phyloP scores from a whole-genome alignment of 2,797 vertebrate genomes.

The Schizothorax lantsangensis region DNA sequence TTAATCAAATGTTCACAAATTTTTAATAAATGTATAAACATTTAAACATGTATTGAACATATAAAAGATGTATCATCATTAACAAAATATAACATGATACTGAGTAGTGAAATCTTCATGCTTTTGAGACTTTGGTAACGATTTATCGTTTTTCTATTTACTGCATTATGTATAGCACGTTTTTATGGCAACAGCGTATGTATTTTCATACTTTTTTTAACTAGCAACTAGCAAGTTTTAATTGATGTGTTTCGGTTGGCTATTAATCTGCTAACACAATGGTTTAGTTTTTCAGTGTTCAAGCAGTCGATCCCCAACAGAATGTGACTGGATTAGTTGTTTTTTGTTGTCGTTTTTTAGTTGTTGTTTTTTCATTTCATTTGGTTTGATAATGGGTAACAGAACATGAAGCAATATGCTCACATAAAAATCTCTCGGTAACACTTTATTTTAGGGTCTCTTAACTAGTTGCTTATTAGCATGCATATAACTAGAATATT shows the following conservation, averaged over 20 bases:
- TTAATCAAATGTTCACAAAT: not conserved
- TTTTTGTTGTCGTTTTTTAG: not conserved
- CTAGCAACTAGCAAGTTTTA: not conserved
- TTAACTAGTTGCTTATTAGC: too few relatives aligned
- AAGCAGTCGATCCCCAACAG: not conserved
- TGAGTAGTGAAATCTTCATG: not conserved
- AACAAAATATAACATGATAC: not conserved
- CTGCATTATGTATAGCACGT: not conserved
- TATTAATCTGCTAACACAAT: not conserved
- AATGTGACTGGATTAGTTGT: not conserved
- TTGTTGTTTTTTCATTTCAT: not conserved
- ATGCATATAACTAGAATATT: too few relatives aligned
- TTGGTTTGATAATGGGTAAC: not conserved
- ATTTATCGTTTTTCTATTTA: not conserved
- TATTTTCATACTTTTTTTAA: not conserved
- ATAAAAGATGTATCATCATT: not conserved
- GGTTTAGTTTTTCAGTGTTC: not conserved
- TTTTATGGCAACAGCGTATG: not conserved
- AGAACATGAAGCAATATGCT: not conserved
- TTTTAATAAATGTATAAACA: not conserved
- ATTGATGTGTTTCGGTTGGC: not conserved
- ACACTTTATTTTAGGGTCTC: too few relatives aligned
- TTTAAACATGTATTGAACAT: not conserved
- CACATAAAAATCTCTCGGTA: not conserved
- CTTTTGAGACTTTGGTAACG: not conserved